A percentile compares a stretch with the other conserved stretches of the same genome.
Evolutionary conservation across 2,888 invertebrate genomes (phyloP).

Genomic region (Laothoe populi): DNA sequence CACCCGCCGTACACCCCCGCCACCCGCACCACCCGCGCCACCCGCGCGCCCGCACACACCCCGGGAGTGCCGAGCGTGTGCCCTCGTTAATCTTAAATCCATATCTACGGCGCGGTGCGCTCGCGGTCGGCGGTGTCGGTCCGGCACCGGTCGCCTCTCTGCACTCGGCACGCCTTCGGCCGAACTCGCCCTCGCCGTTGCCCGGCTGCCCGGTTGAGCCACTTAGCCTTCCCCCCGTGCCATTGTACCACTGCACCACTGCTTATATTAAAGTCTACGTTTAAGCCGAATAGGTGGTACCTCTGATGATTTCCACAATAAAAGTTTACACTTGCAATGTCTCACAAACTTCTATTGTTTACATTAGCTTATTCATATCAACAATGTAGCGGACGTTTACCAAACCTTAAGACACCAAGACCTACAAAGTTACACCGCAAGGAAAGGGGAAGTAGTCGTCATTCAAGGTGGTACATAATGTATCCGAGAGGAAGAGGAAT

Average conservation of each 20-base stretch:
- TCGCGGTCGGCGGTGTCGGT: conserved; percentile 52
- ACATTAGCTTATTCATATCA: background rate
- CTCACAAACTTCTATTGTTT: background rate
- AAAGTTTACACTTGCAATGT: background rate
- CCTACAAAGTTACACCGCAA: conserved; percentile 1
- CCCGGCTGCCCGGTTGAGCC: conserved; percentile 27
- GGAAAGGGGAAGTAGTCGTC: conserved; percentile 3
- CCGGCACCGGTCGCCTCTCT: conserved; percentile 36
- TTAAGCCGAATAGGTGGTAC: background rate
- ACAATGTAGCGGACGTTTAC: background rate
- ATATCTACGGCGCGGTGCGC: conserved; percentile 63
- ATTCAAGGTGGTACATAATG: background rate
- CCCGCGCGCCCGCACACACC: conserved; percentile 82
- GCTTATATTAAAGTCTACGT: background rate
- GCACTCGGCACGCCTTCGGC: conserved; percentile 34
- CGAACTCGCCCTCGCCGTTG: conserved; percentile 31
- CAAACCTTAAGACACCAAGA: background rate
- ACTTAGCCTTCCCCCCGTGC: background rate
- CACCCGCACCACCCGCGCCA: conserved; percentile 79
- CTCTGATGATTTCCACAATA: background rate
- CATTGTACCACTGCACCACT: background rate
- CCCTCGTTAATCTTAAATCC: conserved; percentile 78
- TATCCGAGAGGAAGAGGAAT: conserved; percentile 5
- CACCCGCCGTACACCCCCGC: conserved; percentile 69
- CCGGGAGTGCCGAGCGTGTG: conserved; percentile 87